A percentile compares a stretch with the other conserved stretches of the same genome.
Evolutionary conservation across 1,140 invertebrate species (phyloP).

Genomic region (Bombus soroeensis): DNA sequence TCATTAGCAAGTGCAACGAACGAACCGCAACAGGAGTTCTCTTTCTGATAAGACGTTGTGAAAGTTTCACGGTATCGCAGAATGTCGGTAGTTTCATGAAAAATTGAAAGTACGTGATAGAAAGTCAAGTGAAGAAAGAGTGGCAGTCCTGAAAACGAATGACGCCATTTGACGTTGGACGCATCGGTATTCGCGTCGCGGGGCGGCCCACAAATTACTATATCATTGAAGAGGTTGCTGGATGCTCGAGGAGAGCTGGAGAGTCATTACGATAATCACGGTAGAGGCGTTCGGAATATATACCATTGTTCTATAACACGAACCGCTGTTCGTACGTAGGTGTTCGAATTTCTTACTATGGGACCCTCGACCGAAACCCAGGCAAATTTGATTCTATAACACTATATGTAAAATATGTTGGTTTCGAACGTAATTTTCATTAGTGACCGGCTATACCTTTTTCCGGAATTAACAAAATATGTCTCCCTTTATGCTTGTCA

Average conservation of each 20-base stretch:
- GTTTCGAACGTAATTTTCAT: not conserved
- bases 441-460: too few species aligned
- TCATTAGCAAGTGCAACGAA: too few species aligned
- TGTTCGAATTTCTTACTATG: slow-evolving; percentile 43
- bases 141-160: slow-evolving; percentile 45
- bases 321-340: slow-evolving; percentile 42
- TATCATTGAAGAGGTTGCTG: slow-evolving; percentile 45
- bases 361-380: not conserved
- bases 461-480: too few species aligned
- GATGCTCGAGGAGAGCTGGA: slow-evolving; percentile 17
- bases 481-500: too few species aligned
- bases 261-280: slow-evolving; percentile 66
- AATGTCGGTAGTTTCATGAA: slow-evolving; percentile 3
- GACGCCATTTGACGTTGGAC: slow-evolving; percentile 40
- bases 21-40: not conserved
- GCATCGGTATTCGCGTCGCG: slow-evolving; percentile 57
- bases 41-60: slow-evolving; percentile 35
- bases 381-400: not conserved
- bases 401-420: not conserved
- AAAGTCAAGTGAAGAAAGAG: slow-evolving; percentile 29
- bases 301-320: slow-evolving; percentile 57
- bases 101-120: slow-evolving; percentile 18
- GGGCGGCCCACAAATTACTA: slow-evolving; percentile 43
- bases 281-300: slow-evolving; percentile 30
- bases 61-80: slow-evolving; percentile 32